Base-by-base conservation (phyloP, 1,140 invertebrate species). In the Charaxes varanes region DNA sequence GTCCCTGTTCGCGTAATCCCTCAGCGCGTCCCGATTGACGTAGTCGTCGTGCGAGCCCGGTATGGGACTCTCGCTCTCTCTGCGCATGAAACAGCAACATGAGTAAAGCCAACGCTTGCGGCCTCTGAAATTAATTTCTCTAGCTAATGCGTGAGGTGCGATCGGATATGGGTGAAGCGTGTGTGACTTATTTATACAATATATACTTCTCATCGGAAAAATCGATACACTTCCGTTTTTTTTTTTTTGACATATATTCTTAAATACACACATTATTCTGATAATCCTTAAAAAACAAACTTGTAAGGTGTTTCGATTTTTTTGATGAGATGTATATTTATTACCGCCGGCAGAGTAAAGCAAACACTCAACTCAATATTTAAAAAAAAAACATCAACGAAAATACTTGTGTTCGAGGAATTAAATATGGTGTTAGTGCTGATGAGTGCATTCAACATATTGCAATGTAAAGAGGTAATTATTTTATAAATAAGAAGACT, bases 1-100 rank as follows among this genome's bases (percentile, higher is more conserved):
- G 40, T 85, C 82, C 15, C 84, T 54, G 41, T 85, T 85, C 6
- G 81, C 84, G 65, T 81, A 85, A 36, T 85, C 84, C 1, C 79
- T 59, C 6, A 80, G 19, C 30, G 62, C 76, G 34, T 83, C 79
- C 15, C 73, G 51, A 43, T 83, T 83, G 26, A 85, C 84, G 66
- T 85, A 85, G 55, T 85, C 84, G 50, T 82, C 74, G 69, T 84
- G 69, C 22, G 65, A 51, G 6, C 64, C 41, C 41, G 68, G 66
- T 41, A 81, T 62, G 51, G 74, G 76, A 44, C 80, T 84, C 53
- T 81, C 78, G 66, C 74, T 78, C 61, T 84, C 79, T 76, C 84
- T 84, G 72, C 65, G 69, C 71, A 77, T 60, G 53, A 72, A 81
- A 78, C 73, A 81, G 52, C 73, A 78, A 73, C 71, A 79, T 74